Evolutionary conservation across 2,113 vertebrate species (phyloP).

Genomic region (Ophthalmolycus amberensis): DNA sequence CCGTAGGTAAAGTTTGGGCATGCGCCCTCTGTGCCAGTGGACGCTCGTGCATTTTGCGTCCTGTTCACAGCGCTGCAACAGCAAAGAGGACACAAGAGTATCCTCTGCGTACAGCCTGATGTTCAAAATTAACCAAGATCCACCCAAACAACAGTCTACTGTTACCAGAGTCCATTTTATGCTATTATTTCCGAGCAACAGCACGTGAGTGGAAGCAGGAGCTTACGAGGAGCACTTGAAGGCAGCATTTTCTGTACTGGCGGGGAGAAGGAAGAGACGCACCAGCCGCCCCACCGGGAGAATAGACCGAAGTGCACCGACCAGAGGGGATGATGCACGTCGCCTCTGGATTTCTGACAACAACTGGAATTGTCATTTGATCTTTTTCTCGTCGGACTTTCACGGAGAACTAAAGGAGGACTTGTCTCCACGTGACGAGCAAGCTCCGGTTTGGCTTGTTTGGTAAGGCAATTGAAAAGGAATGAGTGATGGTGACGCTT

Average conservation of each 20-base stretch:
- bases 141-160: not conserved
- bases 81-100: not conserved
- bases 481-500: conserved; percentile 35
- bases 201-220: conserved; percentile 63
- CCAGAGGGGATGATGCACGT: conserved; percentile 38
- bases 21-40: conserved; percentile 7
- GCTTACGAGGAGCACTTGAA: conserved; percentile 69
- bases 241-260: conserved; percentile 72
- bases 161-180: conserved; percentile 10
- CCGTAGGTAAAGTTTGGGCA: conserved; percentile 33
- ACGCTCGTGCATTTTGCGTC: conserved; percentile 6
- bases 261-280: conserved; percentile 60
- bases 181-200: conserved; percentile 27
- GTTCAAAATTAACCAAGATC: not conserved
- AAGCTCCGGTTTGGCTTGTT: conserved; percentile 33
- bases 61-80: conserved; percentile 12
- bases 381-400: conserved; percentile 15
- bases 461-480: conserved; percentile 31
- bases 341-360: conserved; percentile 60
- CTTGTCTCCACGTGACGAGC: not conserved
- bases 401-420: conserved; percentile 18
- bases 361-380: conserved; percentile 29
- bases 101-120: not conserved
- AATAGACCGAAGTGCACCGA: conserved; percentile 34
- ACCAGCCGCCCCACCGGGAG: conserved; percentile 49